phyloP scores from a whole-genome alignment of 2,888 invertebrate genomes.

The Euphydryas editha region DNA sequence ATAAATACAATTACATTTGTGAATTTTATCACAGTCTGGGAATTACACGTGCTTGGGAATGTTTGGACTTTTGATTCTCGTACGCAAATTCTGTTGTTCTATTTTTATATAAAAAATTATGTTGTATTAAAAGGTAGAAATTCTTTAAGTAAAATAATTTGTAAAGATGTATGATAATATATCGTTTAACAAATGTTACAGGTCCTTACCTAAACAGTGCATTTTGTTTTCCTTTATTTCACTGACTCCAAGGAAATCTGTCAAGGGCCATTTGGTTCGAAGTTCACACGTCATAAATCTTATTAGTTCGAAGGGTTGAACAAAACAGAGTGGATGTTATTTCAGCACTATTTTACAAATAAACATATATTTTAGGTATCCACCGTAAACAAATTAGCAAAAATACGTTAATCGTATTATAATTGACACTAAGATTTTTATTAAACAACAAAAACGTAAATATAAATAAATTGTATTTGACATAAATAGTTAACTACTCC shows the following conservation, averaged over 20 bases:
- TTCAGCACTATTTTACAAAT: conserved; percentile 39
- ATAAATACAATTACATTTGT: neutral
- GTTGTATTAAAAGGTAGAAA: no score
- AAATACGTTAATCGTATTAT: neutral
- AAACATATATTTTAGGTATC: conserved; percentile 22
- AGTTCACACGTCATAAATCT: conserved; percentile 75
- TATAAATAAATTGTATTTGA: no score
- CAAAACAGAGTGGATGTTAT: conserved; percentile 40
- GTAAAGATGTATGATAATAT: neutral
- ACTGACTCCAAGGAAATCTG: conserved; percentile 71
- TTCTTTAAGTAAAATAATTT: no score
- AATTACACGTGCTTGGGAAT: neutral
- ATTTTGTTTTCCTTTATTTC: conserved; percentile 74
- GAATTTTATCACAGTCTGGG: neutral
- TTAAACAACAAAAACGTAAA: no score
- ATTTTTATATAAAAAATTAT: no score
- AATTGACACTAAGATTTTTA: neutral
- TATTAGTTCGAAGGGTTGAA: conserved; percentile 63
- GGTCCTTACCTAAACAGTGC: conserved; percentile 37
- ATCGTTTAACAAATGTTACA: neutral
- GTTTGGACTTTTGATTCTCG: neutral
- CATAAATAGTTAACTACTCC: no score
- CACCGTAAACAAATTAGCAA: neutral
- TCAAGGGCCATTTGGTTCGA: conserved; percentile 77
- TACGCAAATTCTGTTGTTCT: no score